Conservation (phyloP, 2,113 vertebrate species). For the Chlamydotis undulata region DNA sequence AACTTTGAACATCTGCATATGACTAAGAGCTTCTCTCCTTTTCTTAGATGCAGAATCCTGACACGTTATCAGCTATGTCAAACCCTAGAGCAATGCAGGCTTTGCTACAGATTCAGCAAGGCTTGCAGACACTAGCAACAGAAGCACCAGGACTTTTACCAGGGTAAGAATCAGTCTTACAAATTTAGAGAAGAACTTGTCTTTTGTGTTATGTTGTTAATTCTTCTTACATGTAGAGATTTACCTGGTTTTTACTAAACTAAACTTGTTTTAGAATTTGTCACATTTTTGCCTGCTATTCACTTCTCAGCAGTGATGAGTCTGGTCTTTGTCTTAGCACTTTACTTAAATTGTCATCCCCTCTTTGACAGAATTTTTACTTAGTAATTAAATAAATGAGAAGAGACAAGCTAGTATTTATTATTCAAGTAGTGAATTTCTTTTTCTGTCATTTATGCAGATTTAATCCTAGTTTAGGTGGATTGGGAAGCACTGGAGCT, state of each 20-base stretch:
- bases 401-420: neutral
- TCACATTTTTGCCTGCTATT: neutral
- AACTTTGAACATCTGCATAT: neutral
- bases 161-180: conserved; percentile 68
- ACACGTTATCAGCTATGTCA: conserved; percentile 88
- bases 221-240: neutral
- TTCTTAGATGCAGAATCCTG: conserved; percentile 88
- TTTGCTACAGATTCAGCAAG: conserved; percentile 90
- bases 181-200: neutral
- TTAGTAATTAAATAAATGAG: neutral
- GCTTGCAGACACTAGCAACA: conserved; percentile 86
- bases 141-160: conserved; percentile 88
- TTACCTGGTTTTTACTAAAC: neutral
- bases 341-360: neutral
- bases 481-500: conserved; percentile 66
- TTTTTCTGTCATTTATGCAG: conserved; percentile 39
- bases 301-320: neutral
- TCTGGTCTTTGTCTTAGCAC: neutral
- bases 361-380: neutral
- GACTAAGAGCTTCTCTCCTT: conserved; percentile 31
- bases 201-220: neutral
- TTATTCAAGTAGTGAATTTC: neutral
- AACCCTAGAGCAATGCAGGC: conserved; percentile 92
- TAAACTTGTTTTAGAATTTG: neutral
- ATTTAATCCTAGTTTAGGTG: conserved; percentile 72